phyloP scores from a whole-genome alignment of 2,888 invertebrate species.

The Bellardia pandia region DNA sequence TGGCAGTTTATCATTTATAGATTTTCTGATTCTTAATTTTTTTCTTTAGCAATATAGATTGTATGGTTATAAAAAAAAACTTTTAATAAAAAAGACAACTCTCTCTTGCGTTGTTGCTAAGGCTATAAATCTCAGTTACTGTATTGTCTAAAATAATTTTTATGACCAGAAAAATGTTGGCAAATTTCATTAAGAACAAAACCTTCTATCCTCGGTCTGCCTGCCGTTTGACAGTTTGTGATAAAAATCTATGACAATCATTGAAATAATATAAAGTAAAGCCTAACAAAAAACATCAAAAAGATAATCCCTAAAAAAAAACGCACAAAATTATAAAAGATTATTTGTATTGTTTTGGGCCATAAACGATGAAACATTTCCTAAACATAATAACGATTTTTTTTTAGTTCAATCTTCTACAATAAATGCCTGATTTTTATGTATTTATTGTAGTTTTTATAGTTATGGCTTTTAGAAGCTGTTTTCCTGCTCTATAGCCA shows the following conservation, averaged over 20 bases:
- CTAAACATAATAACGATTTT: background rate
- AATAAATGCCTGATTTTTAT: slow-evolving; percentile 7
- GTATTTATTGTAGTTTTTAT: background rate
- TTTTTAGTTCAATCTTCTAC: background rate
- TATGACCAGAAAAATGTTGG: slow-evolving; percentile 1
- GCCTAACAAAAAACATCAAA: background rate
- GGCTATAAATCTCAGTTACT: background rate
- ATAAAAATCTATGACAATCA: slow-evolving; percentile 10
- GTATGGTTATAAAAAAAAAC: background rate
- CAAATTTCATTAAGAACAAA: background rate
- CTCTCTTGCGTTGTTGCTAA: background rate
- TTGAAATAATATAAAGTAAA: background rate
- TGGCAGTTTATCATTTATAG: background rate
- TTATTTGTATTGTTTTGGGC: background rate
- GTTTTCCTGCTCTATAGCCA: background rate
- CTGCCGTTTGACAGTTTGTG: background rate
- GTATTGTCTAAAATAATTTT: background rate
- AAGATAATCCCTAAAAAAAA: background rate
- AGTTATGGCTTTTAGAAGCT: background rate
- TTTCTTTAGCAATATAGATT: background rate
- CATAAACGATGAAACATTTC: slow-evolving; percentile 11
- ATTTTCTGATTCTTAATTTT: background rate
- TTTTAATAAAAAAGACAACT: background rate
- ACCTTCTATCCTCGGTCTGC: background rate
- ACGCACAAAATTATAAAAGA: background rate